Evolutionary conservation across 30 jellyfish, hydroid and myxozoan genomes (phyloP).

Genomic region (Hydractinia echinata): DNA sequence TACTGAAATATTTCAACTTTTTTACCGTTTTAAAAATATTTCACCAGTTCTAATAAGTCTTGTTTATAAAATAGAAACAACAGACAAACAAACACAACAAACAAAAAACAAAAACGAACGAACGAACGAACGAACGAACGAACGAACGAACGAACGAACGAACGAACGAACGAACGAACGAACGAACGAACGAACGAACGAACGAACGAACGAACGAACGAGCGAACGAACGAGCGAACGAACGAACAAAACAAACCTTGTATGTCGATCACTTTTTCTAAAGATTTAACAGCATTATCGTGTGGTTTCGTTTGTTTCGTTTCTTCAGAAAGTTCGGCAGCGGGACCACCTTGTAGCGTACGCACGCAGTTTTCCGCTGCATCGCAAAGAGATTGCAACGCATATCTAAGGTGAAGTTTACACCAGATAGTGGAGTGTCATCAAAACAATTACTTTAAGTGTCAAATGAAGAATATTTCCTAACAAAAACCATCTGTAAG

Average conservation of each 20-base stretch:
- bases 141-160: too few relatives aligned
- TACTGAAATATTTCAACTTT: too few relatives aligned
- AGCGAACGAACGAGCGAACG: background rate
- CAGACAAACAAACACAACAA: too few relatives aligned
- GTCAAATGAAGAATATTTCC: background rate
- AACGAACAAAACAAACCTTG: slow-evolving; percentile 57
- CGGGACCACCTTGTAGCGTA: slow-evolving; percentile 80
- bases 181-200: background rate
- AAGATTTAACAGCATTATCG: slow-evolving; percentile 57
- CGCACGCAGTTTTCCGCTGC: slow-evolving; percentile 91
- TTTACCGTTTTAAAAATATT: too few relatives aligned
- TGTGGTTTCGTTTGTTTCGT: slow-evolving; percentile 59
- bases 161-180: too few relatives aligned
- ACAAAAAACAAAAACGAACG: too few relatives aligned
- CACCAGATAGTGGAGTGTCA: background rate
- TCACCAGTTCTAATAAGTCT: too few relatives aligned
- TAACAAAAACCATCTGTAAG: too few relatives aligned
- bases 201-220: background rate
- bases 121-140: too few relatives aligned
- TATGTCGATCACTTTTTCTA: slow-evolving; percentile 76
- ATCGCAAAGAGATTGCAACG: slow-evolving; percentile 87
- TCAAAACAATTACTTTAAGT: background rate
- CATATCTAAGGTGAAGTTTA: slow-evolving; percentile 46
- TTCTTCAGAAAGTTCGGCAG: slow-evolving; percentile 76
- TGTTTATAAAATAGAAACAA: too few relatives aligned